Base-by-base conservation (phyloP, 2,888 invertebrate species). In the Gari tellinella region DNA sequence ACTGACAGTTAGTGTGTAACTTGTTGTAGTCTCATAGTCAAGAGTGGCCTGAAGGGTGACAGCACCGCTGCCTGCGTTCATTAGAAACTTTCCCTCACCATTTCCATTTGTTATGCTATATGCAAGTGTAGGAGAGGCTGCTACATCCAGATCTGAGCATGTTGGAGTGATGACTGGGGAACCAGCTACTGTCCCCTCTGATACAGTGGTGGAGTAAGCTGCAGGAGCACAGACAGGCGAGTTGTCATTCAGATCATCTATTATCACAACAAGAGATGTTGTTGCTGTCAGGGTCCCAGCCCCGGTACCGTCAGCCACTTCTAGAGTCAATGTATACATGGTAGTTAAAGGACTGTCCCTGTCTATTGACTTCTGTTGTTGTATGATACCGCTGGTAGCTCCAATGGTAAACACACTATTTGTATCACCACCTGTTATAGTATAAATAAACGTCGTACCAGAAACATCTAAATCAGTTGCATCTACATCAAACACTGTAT, bases 231-330 rank as follows among this genome's bases (percentile, higher is more conserved):
- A 86, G n/a, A 69, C 52, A 21, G 86, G 86, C 4, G 64, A 74
- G 17, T 85, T 86, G 53, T 88, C 86, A 72, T 86, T 88, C 2
- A 78, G 68, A 70, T 86, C 81, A n/a, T 48, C 56, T 5, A 88
- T 80, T 17, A 57, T 75, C n/a, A 88, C 67, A 37, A 76, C 75
- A 8, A 86, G 78, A 41, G 77, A 77, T 21, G 85, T 76, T 1
- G 80, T 80, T 8, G 77, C 80, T 5, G 81, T 85, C 25, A 55
- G 60, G 15, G 67, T 51, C n/a, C 74, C 70, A 14, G 72, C 62
- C 0, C 65, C 58, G 8, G 72, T 52, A 52, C 75, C 74, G 58
- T 88, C 88, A 10, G 82, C 51, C 7, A 86, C 86, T 25, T 63
- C 64, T 21, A 87, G 58, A 19, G 48, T 64, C 10, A 87, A 66